Base-by-base conservation (phyloP, 2,113 vertebrate species). In the Burhinus oedicnemus region DNA sequence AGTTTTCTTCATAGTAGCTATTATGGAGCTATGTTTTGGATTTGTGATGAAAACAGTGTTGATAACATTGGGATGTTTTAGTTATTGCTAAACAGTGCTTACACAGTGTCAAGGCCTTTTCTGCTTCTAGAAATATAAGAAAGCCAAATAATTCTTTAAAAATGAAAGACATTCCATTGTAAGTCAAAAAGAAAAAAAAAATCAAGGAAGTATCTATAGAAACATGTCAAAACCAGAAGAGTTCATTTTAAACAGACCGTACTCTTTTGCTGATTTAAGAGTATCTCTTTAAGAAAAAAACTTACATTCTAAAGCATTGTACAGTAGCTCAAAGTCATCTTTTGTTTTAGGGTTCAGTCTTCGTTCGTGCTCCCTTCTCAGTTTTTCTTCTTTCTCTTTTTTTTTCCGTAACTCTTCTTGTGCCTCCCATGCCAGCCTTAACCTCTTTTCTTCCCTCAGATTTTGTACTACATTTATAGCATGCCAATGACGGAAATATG, bases 241-340 rank as follows among this genome's bases (percentile, higher is more conserved):
- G 16, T 40, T 83, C 47, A 11, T 72, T 91, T 83, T 55, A 62
- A 87, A 84, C 25, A 64, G 87, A 72, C 6, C 16, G 22, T 16
- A 47, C 3, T 42, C 6, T 75, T 72, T 84, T n/a, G 19, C 54
- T 72, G 42, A 61, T 71, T 83, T 68, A 65, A 52, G 20, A 45
- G 29, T 54, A 52, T 34, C 11, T 7, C 26, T 83, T 75, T 62
- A 77, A 74, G 38, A 91, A 70, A 15, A 96, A 72, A 91, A 97
- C 99, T 95, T 98, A 99, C 99, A 94, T 97, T 99, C 98, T 68
- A 99, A 95, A 30, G 98, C 98, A 80, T 98, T 98, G 97, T 98
- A 99, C 44, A 99, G 98, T 85, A 99, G 97, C 57, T 98, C 98
- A 95, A 99, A 99, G 95, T 99, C 99, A 93, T 99, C 98, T 77